Evolutionary conservation across 2,888 invertebrate genomes (phyloP).

Genomic region (Microctonus aethiopoides): DNA sequence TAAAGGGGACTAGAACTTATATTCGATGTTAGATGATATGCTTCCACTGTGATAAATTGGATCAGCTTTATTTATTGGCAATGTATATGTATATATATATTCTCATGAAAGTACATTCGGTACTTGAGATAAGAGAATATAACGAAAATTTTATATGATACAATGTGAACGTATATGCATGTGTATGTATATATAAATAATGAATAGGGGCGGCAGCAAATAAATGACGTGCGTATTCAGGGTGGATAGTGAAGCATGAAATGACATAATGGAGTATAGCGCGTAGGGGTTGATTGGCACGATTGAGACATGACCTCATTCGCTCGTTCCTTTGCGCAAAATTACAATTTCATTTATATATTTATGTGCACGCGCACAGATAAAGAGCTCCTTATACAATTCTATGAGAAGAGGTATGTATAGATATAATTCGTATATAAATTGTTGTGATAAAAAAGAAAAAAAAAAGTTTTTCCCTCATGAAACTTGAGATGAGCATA

Average conservation of each 20-base stretch:
- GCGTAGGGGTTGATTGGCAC: conserved; percentile 27
- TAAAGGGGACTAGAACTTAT: not conserved
- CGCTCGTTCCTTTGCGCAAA: not conserved
- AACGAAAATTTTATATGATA: conserved; percentile 39
- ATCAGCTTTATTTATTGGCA: conserved; percentile 1
- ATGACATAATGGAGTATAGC: conserved; percentile 50
- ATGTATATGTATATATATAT: not conserved
- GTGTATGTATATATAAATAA: conserved; percentile 36
- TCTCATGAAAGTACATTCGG: not conserved
- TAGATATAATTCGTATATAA: not conserved
- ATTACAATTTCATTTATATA: conserved; percentile 7
- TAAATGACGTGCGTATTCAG: conserved; percentile 54
- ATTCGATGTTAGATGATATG: not conserved
- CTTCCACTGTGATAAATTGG: not conserved
- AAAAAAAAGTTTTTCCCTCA: not conserved
- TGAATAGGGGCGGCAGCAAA: conserved; percentile 47
- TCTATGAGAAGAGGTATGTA: not conserved
- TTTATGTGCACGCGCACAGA: not conserved
- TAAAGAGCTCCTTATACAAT: not conserved
- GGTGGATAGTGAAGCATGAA: conserved; percentile 54
- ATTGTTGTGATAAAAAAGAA: too few species aligned
- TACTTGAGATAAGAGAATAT: conserved; percentile 19
- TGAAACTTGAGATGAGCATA: not conserved
- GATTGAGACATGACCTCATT: conserved; percentile 35
- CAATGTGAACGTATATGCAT: not conserved